Evolutionary conservation across 2,888 invertebrate genomes (phyloP).

Genomic region (Ceriagrion tenellum): DNA sequence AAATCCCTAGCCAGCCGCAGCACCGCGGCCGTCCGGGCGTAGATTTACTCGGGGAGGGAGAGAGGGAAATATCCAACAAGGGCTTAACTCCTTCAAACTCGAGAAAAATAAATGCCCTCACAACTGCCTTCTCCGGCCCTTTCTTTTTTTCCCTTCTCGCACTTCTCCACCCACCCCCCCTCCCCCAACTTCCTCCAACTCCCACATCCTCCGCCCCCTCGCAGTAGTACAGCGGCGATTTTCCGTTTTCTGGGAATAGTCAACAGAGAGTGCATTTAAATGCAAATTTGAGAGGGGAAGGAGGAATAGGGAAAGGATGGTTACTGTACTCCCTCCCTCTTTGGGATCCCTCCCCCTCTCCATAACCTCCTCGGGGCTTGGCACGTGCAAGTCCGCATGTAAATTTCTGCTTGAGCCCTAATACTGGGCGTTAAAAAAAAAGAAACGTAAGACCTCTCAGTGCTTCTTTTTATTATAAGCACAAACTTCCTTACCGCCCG

Average conservation of each 20-base stretch:
- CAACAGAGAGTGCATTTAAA: constrained; percentile 16
- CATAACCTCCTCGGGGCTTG: not conserved
- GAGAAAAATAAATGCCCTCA: not conserved
- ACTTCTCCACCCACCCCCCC: no score
- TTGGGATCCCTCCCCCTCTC: not conserved
- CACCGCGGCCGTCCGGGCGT: not conserved
- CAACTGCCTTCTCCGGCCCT: not conserved
- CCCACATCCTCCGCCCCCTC: not conserved
- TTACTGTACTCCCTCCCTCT: not conserved
- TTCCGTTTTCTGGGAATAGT: not conserved
- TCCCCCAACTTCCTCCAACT: not conserved
- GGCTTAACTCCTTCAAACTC: not conserved
- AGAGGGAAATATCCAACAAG: not conserved
- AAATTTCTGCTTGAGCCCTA: constrained; percentile 5
- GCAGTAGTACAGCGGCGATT: not conserved
- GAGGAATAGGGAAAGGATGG: no score
- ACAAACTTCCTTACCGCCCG: not conserved
- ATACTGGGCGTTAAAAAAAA: not conserved
- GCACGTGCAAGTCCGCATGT: constrained; percentile 12
- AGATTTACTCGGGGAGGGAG: not conserved
- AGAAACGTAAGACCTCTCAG: not conserved
- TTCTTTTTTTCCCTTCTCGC: not conserved
- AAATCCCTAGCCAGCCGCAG: not conserved
- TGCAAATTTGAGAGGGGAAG: not conserved
- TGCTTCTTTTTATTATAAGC: not conserved